These are phyloP conservation scores for Somateria mollissima DNA, from an alignment of 2,797 vertebrate genomes.

Conservation along the genomic window DNA sequence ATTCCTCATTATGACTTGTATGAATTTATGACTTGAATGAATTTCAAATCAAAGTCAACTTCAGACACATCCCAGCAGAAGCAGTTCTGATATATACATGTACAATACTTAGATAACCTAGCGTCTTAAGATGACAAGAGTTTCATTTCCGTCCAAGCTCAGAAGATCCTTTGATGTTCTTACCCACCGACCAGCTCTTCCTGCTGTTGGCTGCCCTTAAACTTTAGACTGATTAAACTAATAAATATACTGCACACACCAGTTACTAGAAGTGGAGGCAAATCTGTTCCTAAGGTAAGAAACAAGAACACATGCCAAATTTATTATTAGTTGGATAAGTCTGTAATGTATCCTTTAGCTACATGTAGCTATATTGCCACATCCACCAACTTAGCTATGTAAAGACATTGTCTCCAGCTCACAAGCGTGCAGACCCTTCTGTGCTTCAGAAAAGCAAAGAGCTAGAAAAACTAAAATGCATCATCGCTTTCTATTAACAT, in stretches of 20 bases:
- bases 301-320: not conserved
- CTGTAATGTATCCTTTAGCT: not conserved
- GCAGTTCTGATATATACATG: conserved; percentile 27
- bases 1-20: not conserved
- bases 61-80: conserved; percentile 31
- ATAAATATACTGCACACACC: not conserved
- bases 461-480: too few species aligned
- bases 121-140: conserved; percentile 28
- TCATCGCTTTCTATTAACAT: too few species aligned
- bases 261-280: not conserved
- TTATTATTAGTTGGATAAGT: not conserved
- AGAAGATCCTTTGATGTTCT: conserved; percentile 60
- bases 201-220: not conserved
- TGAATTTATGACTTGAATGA: not conserved
- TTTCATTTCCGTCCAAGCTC: conserved; percentile 57
- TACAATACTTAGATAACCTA: conserved; percentile 14
- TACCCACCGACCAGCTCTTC: not conserved
- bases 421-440: not conserved
- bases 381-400: not conserved
- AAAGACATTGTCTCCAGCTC: not conserved
- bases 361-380: not conserved
- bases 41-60: conserved; percentile 16
- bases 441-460: too few species aligned
- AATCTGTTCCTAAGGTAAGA: not conserved
- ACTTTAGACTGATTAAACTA: not conserved